Evolutionary conservation across 2,113 vertebrate genomes (phyloP), one percentile per base, ranked within the genome.

Genomic region (Porphyrio hochstetteri): DNA sequence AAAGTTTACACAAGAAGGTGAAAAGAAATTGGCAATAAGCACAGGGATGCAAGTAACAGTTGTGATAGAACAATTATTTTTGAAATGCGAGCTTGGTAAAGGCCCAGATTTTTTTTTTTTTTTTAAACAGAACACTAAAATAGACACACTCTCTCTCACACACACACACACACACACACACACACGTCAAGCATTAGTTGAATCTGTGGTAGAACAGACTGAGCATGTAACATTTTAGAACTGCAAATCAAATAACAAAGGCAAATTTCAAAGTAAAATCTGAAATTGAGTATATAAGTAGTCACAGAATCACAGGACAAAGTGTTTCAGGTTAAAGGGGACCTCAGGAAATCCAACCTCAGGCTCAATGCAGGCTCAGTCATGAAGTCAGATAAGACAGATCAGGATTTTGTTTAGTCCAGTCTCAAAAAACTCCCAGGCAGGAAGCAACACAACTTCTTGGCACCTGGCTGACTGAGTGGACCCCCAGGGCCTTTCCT

Each of bases 1-100:
- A 93, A 93, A 96, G 86, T 70, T 90, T 64, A 86, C 48, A 86
- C 33, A 90, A 78, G 36, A 89, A 79, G 69, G 64, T 79, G n/a
- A 71, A 68, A 84, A 83, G 24, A 85, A 90, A 88, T 15, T 27
- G 44, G 86, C n/a, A 83, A 83, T 46, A 86, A 94, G 87, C 57
- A 83, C 4, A 74, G 81, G 55, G 55, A 80, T 65, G 82, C 35
- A 92, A 81, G 72, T 78, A 76, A 48, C 13, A 46, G 23, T 67
- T 16, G 60, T 29, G 63, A 50, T 79, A 44, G 28, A 86, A 91
- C 15, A 44, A 85, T 55, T 50, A 63, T 91, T 91, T 92, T 92
- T 23, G 72, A 81, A 90, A 94, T 46, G 57, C 2, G 13, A 87
- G n/a, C 33, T 81, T 85, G 38, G 35, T 44, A 68, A 82, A 68